A percentile compares a stretch with the other conserved stretches of the same genome.
phyloP scores from a whole-genome alignment of 1,140 invertebrate species.

The Pectinophora gossypiella region DNA sequence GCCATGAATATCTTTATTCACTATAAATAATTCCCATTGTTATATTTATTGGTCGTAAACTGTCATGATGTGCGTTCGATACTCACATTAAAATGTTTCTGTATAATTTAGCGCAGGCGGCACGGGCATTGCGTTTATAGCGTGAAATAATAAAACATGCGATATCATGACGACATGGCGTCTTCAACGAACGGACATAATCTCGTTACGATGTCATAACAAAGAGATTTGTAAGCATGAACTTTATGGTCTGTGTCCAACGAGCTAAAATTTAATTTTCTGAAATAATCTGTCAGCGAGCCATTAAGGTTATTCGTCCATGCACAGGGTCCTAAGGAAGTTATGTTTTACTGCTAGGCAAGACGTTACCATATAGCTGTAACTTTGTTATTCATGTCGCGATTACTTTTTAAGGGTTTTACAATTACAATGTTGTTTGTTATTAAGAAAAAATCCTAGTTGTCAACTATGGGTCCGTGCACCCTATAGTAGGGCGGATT shows the following conservation, averaged over 20 bases:
- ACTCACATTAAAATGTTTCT: constrained; percentile 45
- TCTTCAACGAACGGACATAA: constrained; percentile 69
- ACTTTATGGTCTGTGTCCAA: constrained; percentile 73
- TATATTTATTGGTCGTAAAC: constrained; percentile 47
- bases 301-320: constrained; percentile 70
- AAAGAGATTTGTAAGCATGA: constrained; percentile 74
- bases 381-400: neutral
- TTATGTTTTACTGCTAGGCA: constrained; percentile 39
- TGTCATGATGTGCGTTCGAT: constrained; percentile 37
- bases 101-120: constrained; percentile 43
- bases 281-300: constrained; percentile 70
- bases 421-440: no score
- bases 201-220: constrained; percentile 73
- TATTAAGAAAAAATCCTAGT: no score
- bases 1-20: constrained; percentile 29
- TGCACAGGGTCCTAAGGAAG: constrained; percentile 32
- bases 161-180: constrained; percentile 59
- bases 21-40: constrained; percentile 35
- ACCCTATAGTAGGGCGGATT: constrained; percentile 8
- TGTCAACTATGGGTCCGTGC: no score
- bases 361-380: constrained; percentile 25
- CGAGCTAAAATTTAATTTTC: constrained; percentile 75
- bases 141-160: constrained; percentile 67
- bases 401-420: no score
- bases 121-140: constrained; percentile 43